Conservation (phyloP, 2,888 invertebrate species). For the Metopia argyrocephala region DNA sequence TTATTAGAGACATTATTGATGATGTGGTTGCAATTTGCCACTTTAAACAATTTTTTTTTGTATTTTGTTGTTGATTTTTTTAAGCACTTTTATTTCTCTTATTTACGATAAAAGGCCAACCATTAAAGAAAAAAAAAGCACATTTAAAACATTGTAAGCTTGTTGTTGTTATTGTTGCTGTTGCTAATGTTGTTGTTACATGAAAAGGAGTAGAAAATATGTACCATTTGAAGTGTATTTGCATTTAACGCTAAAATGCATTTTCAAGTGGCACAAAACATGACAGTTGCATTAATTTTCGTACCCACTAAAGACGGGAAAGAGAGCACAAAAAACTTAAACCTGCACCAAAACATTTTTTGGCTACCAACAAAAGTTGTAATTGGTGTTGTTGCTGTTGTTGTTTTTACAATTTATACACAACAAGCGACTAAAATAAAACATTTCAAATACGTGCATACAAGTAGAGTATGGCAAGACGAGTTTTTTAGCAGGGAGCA, state of each 20-base stretch:
- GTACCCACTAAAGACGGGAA: constrained; percentile 34
- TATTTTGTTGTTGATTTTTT: background rate
- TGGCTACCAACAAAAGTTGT: constrained; percentile 8
- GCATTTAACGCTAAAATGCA: constrained; percentile 75
- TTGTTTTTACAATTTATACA: constrained; percentile 47
- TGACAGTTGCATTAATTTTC: constrained; percentile 68
- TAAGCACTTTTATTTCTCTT: too few species aligned
- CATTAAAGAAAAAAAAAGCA: constrained; percentile 2
- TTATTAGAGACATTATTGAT: constrained; percentile 33
- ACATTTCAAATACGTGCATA: constrained; percentile 41
- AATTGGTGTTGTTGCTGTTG: constrained; percentile 3
- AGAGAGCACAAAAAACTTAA: background rate
- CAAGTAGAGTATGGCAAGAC: constrained; percentile 6
- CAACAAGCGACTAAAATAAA: constrained; percentile 39
- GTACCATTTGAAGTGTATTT: constrained; percentile 73
- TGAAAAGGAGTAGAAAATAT: constrained; percentile 40
- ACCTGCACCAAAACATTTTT: background rate
- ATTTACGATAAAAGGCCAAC: background rate
- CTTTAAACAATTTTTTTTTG: background rate
- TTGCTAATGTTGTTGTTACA: constrained; percentile 1
- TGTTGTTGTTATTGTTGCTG: background rate
- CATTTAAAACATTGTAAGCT: constrained; percentile 51
- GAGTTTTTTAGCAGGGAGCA: background rate
- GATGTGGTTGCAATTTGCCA: background rate
- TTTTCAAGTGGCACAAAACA: constrained; percentile 65